Evolutionary conservation across 2,797 vertebrate genomes (phyloP).

Genomic region (Molossus alvarezi): DNA sequence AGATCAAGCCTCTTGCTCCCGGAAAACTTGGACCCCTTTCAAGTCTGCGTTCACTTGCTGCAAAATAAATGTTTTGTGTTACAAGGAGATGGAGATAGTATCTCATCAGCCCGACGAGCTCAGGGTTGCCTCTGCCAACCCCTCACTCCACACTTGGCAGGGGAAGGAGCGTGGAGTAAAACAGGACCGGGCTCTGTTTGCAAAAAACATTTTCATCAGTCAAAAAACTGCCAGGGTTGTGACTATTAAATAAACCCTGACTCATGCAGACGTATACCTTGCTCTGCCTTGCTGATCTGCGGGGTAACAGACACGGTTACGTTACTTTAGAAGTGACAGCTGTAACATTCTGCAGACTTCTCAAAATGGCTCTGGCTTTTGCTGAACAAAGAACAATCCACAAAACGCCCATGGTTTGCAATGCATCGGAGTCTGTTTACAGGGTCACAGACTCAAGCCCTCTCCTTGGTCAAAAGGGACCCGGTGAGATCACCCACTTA

Average conservation of each 20-base stretch:
- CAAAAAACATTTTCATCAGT: slow-evolving; percentile 85
- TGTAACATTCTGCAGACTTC: slow-evolving; percentile 85
- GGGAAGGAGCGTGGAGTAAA: slow-evolving; percentile 59
- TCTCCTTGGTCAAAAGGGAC: slow-evolving; percentile 66
- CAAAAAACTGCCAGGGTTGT: slow-evolving; percentile 80
- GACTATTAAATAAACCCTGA: slow-evolving; percentile 85
- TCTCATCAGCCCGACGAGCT: slow-evolving; percentile 74
- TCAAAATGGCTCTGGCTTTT: slow-evolving; percentile 73
- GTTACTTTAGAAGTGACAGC: slow-evolving; percentile 79
- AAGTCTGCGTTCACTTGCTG: slow-evolving; percentile 80
- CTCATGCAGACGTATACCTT: slow-evolving; percentile 81
- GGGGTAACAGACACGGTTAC: slow-evolving; percentile 62
- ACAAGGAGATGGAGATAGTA: slow-evolving; percentile 79
- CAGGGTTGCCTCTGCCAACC: slow-evolving; percentile 73
- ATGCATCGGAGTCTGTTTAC: slow-evolving; percentile 72
- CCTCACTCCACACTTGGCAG: slow-evolving; percentile 72
- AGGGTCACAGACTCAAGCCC: slow-evolving; percentile 55
- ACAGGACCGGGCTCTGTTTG: slow-evolving; percentile 84
- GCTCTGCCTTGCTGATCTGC: slow-evolving; percentile 70
- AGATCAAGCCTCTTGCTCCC: slow-evolving; percentile 54
- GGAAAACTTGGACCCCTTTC: slow-evolving; percentile 82
- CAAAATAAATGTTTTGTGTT: slow-evolving; percentile 85
- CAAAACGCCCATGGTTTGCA: slow-evolving; percentile 78
- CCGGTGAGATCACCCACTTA: slow-evolving; percentile 74
- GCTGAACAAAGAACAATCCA: slow-evolving; percentile 84